Evolutionary conservation across 2,113 vertebrate species (phyloP).

Genomic region (Herpailurus yagouaroundi): DNA sequence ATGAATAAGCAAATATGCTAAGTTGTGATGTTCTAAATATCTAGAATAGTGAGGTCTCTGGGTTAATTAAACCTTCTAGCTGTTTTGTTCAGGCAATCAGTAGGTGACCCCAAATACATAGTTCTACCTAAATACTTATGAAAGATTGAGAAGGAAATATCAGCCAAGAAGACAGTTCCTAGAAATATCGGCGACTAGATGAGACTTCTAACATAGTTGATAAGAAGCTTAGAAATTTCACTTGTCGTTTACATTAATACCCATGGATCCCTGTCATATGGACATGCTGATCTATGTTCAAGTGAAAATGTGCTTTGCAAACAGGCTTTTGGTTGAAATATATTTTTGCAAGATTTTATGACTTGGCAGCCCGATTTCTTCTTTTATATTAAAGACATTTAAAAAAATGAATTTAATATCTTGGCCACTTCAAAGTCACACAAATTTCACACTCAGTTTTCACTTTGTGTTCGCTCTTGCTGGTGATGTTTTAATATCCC

Average conservation of each 20-base stretch:
- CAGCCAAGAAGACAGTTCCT: background rate
- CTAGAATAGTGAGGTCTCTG: background rate
- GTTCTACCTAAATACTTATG: slow-evolving; percentile 1
- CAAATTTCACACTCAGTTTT: slow-evolving; percentile 72
- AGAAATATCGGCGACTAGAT: background rate
- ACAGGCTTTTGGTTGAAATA: slow-evolving; percentile 45
- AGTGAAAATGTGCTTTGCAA: slow-evolving; percentile 44
- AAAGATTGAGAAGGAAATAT: background rate
- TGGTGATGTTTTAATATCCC: slow-evolving; percentile 54
- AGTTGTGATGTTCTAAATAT: background rate
- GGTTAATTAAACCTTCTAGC: background rate
- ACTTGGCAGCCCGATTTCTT: slow-evolving; percentile 45
- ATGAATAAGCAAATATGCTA: background rate
- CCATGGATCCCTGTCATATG: slow-evolving; percentile 35
- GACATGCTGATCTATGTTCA: slow-evolving; percentile 16
- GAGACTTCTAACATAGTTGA: background rate
- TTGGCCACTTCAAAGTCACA: slow-evolving; percentile 58
- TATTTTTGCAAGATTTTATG: slow-evolving; percentile 59
- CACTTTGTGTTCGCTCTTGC: background rate
- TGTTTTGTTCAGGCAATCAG: background rate
- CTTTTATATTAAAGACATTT: slow-evolving; percentile 52
- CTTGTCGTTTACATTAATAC: slow-evolving; percentile 31
- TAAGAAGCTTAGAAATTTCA: slow-evolving; percentile 47
- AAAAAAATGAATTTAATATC: slow-evolving; percentile 37
- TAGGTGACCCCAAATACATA: background rate